These are phyloP conservation scores for Erythrocercus mccallii DNA, from an alignment of 2,113 vertebrate species.

Conservation along the genomic window DNA sequence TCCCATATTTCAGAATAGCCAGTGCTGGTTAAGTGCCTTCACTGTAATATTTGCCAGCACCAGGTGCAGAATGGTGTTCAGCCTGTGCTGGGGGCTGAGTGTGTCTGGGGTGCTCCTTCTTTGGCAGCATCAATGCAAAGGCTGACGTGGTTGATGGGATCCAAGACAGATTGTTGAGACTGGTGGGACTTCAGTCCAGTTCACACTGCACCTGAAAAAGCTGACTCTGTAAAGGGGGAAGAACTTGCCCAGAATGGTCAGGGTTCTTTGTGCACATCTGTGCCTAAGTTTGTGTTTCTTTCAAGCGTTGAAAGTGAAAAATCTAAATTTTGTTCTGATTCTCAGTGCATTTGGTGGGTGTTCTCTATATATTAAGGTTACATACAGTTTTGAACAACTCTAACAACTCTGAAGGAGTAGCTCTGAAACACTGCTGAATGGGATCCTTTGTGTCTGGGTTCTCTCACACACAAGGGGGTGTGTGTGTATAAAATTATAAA, in stretches of 20 bases:
- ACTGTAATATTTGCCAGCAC: neutral
- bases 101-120: neutral
- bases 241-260: neutral
- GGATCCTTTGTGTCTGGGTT: neutral
- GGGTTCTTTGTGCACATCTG: accelerated
- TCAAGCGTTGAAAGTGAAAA: neutral
- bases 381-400: neutral
- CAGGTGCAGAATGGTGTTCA: neutral
- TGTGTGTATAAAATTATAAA: neutral
- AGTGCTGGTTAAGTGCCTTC: neutral
- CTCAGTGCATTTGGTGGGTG: neutral
- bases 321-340: neutral
- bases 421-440: neutral
- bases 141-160: neutral
- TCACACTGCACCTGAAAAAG: neutral
- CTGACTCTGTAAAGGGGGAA: neutral
- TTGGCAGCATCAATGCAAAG: neutral
- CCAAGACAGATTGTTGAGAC: neutral
- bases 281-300: neutral
- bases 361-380: neutral
- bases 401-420: neutral
- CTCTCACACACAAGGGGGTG: accelerated
- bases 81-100: neutral
- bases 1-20: neutral
- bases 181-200: neutral